These are phyloP conservation scores for Leptopilina clavipes DNA, from an alignment of 1,140 invertebrate species.

Conservation along the genomic window DNA sequence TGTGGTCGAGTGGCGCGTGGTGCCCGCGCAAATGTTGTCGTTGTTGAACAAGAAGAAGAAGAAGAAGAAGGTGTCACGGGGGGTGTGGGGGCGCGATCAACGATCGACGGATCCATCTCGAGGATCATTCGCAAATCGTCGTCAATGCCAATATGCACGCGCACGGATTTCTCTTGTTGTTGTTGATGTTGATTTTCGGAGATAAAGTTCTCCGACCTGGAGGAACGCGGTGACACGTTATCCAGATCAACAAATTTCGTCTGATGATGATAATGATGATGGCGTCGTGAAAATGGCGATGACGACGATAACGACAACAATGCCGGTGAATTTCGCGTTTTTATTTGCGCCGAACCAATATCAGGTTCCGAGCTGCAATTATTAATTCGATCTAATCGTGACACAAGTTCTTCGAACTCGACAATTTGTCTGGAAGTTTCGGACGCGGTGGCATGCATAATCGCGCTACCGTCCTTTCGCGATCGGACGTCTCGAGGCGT, in stretches of 20 bases:
- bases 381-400: conserved; percentile 70
- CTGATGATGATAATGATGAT: conserved; percentile 29
- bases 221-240: conserved; percentile 45
- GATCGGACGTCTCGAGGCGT: conserved; percentile 57
- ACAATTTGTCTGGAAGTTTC: conserved; percentile 68
- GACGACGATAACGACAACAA: conserved; percentile 33
- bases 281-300: conserved; percentile 35
- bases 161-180: conserved; percentile 62
- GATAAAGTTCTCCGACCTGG: conserved; percentile 46
- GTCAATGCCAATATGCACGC: conserved; percentile 77
- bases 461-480: conserved; percentile 41
- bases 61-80: conserved; percentile 64
- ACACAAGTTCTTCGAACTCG: conserved; percentile 70
- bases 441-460: conserved; percentile 53
- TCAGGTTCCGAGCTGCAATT: conserved; percentile 44
- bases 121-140: conserved; percentile 79
- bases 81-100: conserved; percentile 69
- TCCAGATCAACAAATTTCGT: conserved; percentile 48
- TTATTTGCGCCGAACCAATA: conserved; percentile 21
- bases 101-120: conserved; percentile 79
- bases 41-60: conserved; percentile 48
- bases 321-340: background rate
- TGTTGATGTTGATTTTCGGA: conserved; percentile 43
- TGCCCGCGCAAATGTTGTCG: conserved; percentile 54
- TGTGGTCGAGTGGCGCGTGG: conserved; percentile 63